phyloP scores from a whole-genome alignment of 2,797 vertebrate genomes.

The Esox lucius region DNA sequence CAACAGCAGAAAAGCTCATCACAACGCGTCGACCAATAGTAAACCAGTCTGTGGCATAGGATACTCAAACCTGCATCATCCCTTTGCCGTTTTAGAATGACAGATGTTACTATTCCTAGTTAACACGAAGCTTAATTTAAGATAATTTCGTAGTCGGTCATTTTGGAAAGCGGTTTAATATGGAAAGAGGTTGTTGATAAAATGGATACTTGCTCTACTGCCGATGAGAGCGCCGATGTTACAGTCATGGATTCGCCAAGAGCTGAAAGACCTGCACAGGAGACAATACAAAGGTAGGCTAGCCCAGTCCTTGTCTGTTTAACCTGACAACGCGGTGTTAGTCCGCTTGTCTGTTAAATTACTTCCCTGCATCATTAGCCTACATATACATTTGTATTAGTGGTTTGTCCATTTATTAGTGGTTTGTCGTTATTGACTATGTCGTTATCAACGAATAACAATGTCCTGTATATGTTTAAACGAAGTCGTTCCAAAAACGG shows the following conservation, averaged over 20 bases:
- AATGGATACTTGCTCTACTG: conserved; percentile 70
- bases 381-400: background rate
- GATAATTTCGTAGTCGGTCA: background rate
- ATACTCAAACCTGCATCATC: conserved; percentile 40
- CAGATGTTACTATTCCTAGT: conserved; percentile 42
- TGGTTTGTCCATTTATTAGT: background rate
- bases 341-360: background rate
- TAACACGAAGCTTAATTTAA: conserved; percentile 29
- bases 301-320: conserved; percentile 19
- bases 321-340: background rate
- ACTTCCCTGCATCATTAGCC: background rate
- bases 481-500: too few relatives aligned
- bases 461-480: background rate
- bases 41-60: conserved; percentile 58
- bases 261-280: conserved; percentile 58
- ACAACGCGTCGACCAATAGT: conserved; percentile 70
- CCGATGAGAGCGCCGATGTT: conserved; percentile 69
- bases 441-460: background rate
- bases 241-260: conserved; percentile 67
- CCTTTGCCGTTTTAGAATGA: conserved; percentile 52
- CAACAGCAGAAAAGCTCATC: conserved; percentile 47
- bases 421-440: background rate
- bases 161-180: background rate
- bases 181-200: background rate
- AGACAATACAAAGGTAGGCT: conserved; percentile 69